phyloP scores from a whole-genome alignment of 2,113 vertebrate genomes.

The Zapornia atra region DNA sequence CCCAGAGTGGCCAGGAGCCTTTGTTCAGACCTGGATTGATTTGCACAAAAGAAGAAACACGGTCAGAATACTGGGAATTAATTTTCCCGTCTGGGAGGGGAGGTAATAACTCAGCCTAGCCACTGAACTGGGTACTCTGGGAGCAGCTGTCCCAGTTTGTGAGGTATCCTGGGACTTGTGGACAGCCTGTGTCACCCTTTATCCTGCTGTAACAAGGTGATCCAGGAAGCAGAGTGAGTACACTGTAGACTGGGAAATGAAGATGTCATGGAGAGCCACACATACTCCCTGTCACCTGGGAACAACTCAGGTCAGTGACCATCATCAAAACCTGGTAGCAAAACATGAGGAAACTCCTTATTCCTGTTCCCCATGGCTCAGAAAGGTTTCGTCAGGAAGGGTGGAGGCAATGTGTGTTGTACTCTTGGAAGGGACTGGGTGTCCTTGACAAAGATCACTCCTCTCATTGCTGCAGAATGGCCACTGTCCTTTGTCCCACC shows the following conservation, averaged over 20 bases:
- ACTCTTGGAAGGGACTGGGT: conserved; percentile 35
- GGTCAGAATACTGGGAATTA: neutral
- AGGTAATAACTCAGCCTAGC: neutral
- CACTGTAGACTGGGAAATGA: neutral
- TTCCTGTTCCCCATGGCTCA: neutral
- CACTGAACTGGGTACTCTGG: neutral
- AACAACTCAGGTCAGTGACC: neutral
- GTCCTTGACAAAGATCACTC: neutral
- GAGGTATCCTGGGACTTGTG: neutral
- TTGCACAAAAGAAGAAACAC: neutral
- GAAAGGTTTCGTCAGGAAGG: conserved; percentile 39
- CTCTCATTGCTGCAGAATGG: neutral
- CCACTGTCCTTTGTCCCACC: neutral
- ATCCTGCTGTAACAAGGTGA: neutral
- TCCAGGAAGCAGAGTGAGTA: neutral
- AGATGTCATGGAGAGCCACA: neutral
- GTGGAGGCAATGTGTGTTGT: neutral
- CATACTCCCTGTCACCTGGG: neutral
- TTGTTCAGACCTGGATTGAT: neutral
- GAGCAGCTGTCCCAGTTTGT: neutral
- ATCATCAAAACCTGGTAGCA: neutral
- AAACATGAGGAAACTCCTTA: conserved; percentile 44
- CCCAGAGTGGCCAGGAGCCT: neutral
- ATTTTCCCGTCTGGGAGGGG: neutral
- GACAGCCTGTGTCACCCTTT: neutral